These are phyloP conservation scores for Centropus bengalensis DNA, from an alignment of 2,113 vertebrate species.

Conservation along the genomic window DNA sequence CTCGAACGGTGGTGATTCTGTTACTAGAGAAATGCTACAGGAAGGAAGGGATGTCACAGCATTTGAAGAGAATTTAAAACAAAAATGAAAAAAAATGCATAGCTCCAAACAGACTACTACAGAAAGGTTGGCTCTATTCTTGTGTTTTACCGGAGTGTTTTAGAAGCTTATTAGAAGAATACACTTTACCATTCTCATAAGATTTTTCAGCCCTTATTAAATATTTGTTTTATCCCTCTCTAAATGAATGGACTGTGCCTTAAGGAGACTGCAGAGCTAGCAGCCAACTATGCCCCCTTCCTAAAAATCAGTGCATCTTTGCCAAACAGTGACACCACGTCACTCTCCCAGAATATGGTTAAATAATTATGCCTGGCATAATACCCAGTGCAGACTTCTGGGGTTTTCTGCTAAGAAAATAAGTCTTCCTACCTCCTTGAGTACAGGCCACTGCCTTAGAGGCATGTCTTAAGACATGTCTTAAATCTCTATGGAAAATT, in stretches of 20 bases:
- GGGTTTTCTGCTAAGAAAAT: background rate
- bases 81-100: background rate
- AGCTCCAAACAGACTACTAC: background rate
- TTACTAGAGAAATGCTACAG: background rate
- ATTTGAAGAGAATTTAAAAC: background rate
- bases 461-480: background rate
- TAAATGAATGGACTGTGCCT: background rate
- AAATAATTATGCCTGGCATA: background rate
- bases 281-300: background rate
- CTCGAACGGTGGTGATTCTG: background rate
- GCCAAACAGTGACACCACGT: background rate
- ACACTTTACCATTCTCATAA: background rate
- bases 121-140: background rate
- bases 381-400: background rate
- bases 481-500: conserved; percentile 6
- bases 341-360: background rate
- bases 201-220: conserved; percentile 18
- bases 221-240: conserved; percentile 19
- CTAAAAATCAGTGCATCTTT: background rate
- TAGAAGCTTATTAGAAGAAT: conserved; percentile 12
- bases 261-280: background rate
- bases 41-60: background rate
- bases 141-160: background rate
- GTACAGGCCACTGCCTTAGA: background rate
- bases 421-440: background rate